phyloP scores from a whole-genome alignment of 2,888 invertebrate species.

The Cataglyphis altisquamis region DNA sequence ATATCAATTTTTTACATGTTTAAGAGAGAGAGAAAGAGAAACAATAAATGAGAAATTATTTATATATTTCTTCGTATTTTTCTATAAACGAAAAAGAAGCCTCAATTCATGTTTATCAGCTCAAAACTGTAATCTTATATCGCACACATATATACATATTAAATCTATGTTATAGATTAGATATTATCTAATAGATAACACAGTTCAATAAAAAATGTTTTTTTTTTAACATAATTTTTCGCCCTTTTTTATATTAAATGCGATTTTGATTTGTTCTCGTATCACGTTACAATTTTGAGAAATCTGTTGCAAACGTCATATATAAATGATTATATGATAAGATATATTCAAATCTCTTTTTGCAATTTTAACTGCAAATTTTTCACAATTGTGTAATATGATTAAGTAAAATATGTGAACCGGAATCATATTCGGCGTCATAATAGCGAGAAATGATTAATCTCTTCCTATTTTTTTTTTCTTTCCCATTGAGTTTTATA shows the following conservation, averaged over 20 bases:
- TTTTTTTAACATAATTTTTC: background rate
- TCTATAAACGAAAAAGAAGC: background rate
- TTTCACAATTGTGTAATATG: too few relatives aligned
- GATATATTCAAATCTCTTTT: too few relatives aligned
- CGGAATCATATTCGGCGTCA: too few relatives aligned
- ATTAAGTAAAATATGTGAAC: too few relatives aligned
- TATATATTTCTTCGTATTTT: background rate
- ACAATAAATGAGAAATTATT: constrained; percentile 71
- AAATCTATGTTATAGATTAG: too few relatives aligned
- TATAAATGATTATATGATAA: too few relatives aligned
- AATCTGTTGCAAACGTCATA: background rate
- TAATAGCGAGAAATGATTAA: too few relatives aligned
- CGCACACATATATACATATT: background rate
- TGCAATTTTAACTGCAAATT: too few relatives aligned
- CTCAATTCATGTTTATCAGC: background rate
- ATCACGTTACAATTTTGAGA: background rate
- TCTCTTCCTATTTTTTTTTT: too few relatives aligned
- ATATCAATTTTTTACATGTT: constrained; percentile 64
- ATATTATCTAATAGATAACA: constrained; percentile 6
- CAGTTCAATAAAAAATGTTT: background rate
- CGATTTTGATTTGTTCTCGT: background rate
- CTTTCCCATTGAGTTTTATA: background rate
- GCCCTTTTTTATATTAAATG: background rate
- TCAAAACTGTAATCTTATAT: background rate
- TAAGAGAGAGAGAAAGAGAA: constrained; percentile 24